Base-by-base conservation (phyloP, 2,888 invertebrate genomes). In the Hecatera dysodea region DNA sequence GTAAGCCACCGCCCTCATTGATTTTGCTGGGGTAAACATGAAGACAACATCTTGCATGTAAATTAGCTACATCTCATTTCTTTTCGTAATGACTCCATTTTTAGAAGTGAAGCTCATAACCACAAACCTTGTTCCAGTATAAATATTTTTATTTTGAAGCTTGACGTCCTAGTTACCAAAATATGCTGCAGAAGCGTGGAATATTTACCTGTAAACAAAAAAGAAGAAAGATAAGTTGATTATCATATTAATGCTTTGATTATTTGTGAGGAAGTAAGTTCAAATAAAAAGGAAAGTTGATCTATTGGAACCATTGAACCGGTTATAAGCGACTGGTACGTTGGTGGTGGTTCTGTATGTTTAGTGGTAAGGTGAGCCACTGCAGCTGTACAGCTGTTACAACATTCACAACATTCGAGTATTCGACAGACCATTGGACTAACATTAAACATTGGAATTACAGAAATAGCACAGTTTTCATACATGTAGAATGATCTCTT, bases 181-280 rank as follows among this genome's bases (percentile, higher is more conserved):
- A 67, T 55, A 62, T 59, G 50, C 9, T 19, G 64, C 50, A 57
- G 74, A 22, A 52, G 17, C 33, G 24, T 29, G 60, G 55, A 59
- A 80, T 73, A 83, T 88, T 88, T 90, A 91, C 91, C 91, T 90
- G 90, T 42, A 53, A 84, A 88, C 84, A 88, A 88, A 87, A 88
- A 84, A 89, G 87, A 87, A 86, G 71, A 78, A 78, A 75, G 24
- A 70, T 70, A 62, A 67, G 42, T 72, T 57, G 9, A 53, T 73
- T 68, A 79, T 56, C 55, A 67, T 66, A 67, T 71, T 74, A 74
- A 66, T 56, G 59, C 29, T 36, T 22, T 53, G 55, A 24, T 15
- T 56, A 27, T 53, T 36, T 65, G 59, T 50, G 65, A 70, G 60
- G 72, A 74, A 61, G 69, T 71, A 42, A 68, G 56, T 71, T 70